These are phyloP conservation scores for Alcis repandata DNA, from an alignment of 2,888 invertebrate species.

Conservation along the genomic window DNA sequence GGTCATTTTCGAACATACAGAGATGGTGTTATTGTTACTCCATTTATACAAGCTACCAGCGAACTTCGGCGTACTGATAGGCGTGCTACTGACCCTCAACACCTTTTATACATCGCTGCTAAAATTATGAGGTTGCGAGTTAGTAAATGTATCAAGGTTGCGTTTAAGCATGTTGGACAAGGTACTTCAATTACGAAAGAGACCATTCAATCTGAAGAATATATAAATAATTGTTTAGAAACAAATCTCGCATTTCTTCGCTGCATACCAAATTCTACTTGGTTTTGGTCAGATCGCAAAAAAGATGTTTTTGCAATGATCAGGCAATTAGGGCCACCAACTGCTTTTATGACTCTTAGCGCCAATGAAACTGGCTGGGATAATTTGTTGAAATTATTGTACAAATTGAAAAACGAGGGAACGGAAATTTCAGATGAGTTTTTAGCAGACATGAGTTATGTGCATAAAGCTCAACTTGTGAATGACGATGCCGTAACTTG, in stretches of 20 bases:
- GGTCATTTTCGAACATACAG: conserved; percentile 58
- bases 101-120: conserved; percentile 68
- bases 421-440: too few relatives aligned
- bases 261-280: conserved; percentile 64
- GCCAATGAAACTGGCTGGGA: conserved; percentile 69
- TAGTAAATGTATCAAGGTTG: conserved; percentile 48
- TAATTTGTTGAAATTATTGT: conserved; percentile 57
- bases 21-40: conserved; percentile 55
- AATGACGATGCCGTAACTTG: conserved; percentile 58
- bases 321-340: conserved; percentile 62
- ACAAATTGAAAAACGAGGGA: conserved; percentile 54
- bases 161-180: conserved; percentile 51
- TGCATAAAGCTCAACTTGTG: too few relatives aligned
- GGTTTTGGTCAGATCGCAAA: conserved; percentile 64
- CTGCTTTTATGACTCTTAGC: conserved; percentile 57
- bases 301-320: conserved; percentile 60
- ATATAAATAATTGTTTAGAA: conserved; percentile 53
- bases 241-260: conserved; percentile 61
- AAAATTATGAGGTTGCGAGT: conserved; percentile 61
- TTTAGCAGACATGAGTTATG: too few relatives aligned
- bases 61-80: conserved; percentile 64
- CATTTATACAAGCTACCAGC: conserved; percentile 64
- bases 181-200: conserved; percentile 53
- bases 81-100: conserved; percentile 60
- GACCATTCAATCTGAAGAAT: conserved; percentile 56